A percentile compares a stretch with the other conserved stretches of the same genome.
phyloP scores from a whole-genome alignment of 2,888 invertebrate genomes.

The Platerodrilus igneus region DNA sequence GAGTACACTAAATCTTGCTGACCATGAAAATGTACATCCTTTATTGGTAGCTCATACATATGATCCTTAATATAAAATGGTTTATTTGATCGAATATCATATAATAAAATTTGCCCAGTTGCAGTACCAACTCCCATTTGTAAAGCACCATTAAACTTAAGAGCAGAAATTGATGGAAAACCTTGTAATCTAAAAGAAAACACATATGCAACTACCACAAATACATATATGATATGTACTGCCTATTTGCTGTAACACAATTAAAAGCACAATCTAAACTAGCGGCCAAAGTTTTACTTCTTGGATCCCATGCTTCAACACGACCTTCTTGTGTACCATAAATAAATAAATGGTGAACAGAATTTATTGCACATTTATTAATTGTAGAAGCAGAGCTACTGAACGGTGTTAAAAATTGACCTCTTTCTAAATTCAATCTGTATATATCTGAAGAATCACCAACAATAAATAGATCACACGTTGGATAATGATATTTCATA shows the following conservation, averaged over 20 bases:
- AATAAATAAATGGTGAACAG: slow-evolving; percentile 79
- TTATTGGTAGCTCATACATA: slow-evolving; percentile 88
- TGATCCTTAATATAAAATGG: slow-evolving; percentile 92
- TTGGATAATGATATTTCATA: slow-evolving; percentile 81
- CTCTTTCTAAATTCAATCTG: slow-evolving; percentile 91
- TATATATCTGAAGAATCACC: slow-evolving; percentile 87
- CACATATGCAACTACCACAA: neutral
- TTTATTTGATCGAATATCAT: slow-evolving; percentile 88
- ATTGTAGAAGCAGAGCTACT: slow-evolving; percentile 68
- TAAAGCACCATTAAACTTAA: slow-evolving; percentile 71
- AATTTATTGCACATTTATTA: slow-evolving; percentile 83
- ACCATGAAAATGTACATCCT: slow-evolving; percentile 78
- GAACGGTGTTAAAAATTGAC: slow-evolving; percentile 86
- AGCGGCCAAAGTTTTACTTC: slow-evolving; percentile 71
- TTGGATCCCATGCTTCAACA: slow-evolving; percentile 96
- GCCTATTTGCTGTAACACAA: slow-evolving; percentile 54
- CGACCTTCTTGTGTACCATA: slow-evolving; percentile 87
- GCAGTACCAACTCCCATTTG: slow-evolving; percentile 87
- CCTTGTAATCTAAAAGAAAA: slow-evolving; percentile 54
- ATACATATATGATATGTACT: slow-evolving; percentile 44
- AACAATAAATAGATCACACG: slow-evolving; percentile 89
- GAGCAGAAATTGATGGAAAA: slow-evolving; percentile 71
- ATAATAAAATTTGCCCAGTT: slow-evolving; percentile 89
- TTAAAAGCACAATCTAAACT: slow-evolving; percentile 77
- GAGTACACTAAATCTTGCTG: slow-evolving; percentile 78